Evolutionary conservation across 2,797 vertebrate species (phyloP).

Genomic region (Onychomys torridus): DNA sequence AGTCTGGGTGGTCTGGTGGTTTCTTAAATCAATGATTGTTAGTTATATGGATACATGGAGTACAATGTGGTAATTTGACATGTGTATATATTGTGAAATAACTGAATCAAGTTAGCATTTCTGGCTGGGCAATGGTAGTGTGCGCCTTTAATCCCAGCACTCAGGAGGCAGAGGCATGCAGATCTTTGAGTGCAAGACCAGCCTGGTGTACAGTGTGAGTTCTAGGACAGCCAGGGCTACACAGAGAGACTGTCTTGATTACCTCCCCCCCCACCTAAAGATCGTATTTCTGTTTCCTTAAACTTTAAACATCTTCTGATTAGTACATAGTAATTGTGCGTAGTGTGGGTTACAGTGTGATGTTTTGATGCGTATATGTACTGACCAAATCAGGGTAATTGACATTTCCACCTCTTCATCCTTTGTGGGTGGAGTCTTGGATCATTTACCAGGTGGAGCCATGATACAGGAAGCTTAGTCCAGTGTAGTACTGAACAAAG

Average conservation of each 20-base stretch:
- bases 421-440: background rate
- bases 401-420: background rate
- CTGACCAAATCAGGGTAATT: background rate
- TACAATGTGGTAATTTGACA: background rate
- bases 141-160: background rate
- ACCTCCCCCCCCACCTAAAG: too few relatives aligned
- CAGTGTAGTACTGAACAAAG: background rate
- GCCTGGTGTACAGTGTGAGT: background rate
- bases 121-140: background rate
- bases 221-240: background rate
- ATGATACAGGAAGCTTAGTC: background rate
- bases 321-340: background rate
- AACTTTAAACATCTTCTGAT: background rate
- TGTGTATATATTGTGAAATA: background rate
- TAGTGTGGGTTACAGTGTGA: background rate
- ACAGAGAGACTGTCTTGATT: background rate
- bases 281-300: background rate
- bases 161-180: background rate
- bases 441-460: background rate
- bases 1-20: background rate
- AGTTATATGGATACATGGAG: background rate
- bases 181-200: background rate
- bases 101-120: background rate
- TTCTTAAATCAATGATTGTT: background rate
- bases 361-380: background rate